Percentiles rank a stretch among this genome's conserved stretches.
These are phyloP conservation scores for Dendroctonus ponderosae DNA, from an alignment of 1,140 invertebrate genomes.

Conservation along the genomic window DNA sequence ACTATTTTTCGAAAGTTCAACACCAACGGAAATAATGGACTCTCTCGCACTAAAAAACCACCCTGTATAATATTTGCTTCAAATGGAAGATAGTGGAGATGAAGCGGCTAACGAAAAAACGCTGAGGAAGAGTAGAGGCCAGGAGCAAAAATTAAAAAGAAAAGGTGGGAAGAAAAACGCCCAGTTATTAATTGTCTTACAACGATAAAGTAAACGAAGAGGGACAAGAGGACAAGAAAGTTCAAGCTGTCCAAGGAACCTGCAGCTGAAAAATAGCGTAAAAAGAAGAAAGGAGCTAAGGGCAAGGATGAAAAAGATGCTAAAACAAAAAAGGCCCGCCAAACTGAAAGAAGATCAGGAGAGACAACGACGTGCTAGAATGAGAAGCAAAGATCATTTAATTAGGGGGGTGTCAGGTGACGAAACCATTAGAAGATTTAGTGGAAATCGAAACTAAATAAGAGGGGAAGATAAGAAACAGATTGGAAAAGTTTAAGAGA, in stretches of 20 bases:
- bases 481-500: too few species aligned
- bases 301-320: slow-evolving; percentile 50
- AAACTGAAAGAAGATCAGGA: slow-evolving; percentile 90
- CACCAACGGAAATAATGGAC: too few species aligned
- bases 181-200: too few species aligned
- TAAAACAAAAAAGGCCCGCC: slow-evolving; percentile 62
- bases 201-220: slow-evolving; percentile 44
- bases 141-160: slow-evolving; percentile 55
- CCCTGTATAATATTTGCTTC: slow-evolving; percentile 46
- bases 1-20: too few species aligned
- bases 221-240: too few species aligned
- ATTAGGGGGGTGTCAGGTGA: too few species aligned
- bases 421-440: too few species aligned
- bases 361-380: slow-evolving; percentile 61
- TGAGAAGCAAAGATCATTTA: too few species aligned
- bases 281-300: slow-evolving; percentile 51
- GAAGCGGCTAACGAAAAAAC: slow-evolving; percentile 51
- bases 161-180: slow-evolving; percentile 61
- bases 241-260: too few species aligned
- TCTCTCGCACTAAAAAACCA: too few species aligned
- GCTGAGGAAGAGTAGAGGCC: slow-evolving; percentile 55
- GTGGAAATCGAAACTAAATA: too few species aligned
- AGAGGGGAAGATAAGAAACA: too few species aligned
- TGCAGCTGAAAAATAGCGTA: slow-evolving; percentile 31
- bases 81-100: slow-evolving; percentile 51